A percentile compares a stretch with the other conserved stretches of the same genome.
Conservation (phyloP, 2,888 invertebrate species). For the Mesorhabditis belari region DNA sequence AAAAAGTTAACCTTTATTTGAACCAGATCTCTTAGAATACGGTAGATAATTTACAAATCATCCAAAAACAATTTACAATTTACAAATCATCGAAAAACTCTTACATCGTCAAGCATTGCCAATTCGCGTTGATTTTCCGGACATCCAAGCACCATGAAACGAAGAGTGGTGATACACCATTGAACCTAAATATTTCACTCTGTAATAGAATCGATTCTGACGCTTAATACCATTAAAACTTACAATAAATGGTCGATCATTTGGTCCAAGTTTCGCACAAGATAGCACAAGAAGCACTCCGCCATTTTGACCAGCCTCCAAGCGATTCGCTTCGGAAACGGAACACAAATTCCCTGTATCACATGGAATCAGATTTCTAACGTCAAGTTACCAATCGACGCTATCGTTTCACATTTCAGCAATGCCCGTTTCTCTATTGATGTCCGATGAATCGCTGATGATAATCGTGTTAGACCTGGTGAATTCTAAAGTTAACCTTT, state of each 20-base stretch:
- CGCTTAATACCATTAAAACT: not conserved
- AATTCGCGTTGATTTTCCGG: conserved; percentile 33
- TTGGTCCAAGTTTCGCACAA: conserved; percentile 1
- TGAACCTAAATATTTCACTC: conserved; percentile 23
- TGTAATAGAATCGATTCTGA: not conserved
- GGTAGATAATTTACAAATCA: too few species aligned
- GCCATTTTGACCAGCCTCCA: conserved; percentile 11
- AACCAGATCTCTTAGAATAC: not conserved
- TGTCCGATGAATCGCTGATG: not conserved
- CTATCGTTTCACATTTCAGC: not conserved
- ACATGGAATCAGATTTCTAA: not conserved
- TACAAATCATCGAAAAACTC: too few species aligned
- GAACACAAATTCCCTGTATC: conserved; percentile 15
- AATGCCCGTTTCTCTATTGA: not conserved
- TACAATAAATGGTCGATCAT: conserved; percentile 14
- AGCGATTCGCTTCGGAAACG: conserved; percentile 9
- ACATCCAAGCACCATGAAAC: conserved; percentile 30
- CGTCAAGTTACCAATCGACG: not conserved
- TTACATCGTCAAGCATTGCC: conserved; percentile 27
- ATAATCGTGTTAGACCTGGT: too few species aligned
- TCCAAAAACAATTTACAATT: too few species aligned
- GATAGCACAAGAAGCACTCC: conserved; percentile 1
- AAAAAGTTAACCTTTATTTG: conserved; percentile 1
- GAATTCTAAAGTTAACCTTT: too few species aligned
- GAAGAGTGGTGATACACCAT: conserved; percentile 33